Evolutionary conservation across 2,797 vertebrate genomes (phyloP), one percentile per base, ranked within the genome.

Genomic region (Xenentodon cancila): DNA sequence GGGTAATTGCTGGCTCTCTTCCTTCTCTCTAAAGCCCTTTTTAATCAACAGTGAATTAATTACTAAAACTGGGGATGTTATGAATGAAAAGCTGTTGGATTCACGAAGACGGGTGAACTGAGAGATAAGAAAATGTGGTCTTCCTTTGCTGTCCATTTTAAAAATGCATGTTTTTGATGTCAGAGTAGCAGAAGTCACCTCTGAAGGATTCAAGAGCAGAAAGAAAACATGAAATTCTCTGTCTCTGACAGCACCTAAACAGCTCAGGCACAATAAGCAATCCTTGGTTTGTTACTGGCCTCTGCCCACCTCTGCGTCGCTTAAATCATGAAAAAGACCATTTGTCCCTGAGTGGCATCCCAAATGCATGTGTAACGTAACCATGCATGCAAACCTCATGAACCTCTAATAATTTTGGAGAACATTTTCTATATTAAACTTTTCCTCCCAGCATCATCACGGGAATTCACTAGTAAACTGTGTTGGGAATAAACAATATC

Each of bases 11-110:
- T 57, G 81, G 81, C 85, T 86, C 83, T 87, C 70, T 82, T 68
- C 75, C 81, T 88, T 78, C 69, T 80, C 75, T 86, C 82, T 62
- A 80, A 81, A 81, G 73, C 71, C 74, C 56, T 71, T 87, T 89
- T 89, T 89, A 87, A 91, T 92, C 84, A 91, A 81, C 84, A 83
- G 70, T 87, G 82, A 75, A 81, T 88, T 93, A 89, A 92, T 91
- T 82, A 80, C 85, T 73, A 87, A 90, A 80, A 62, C 58, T 59
- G 27, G 54, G 75, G 62, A 83, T 77, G 77, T 68, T 79, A 63
- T 54, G 56, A 79, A 65, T 62, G 78, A 82, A 84, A 79, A 63
- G 56, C 59, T 63, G 64, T 53, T 62, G 66, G 74, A 75, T 80
- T 79, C 49, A 64, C 60, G 58, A 73, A 64, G 53, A 67, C 68